Percentiles rank a stretch among this genome's conserved stretches.
Conservation (phyloP, 2,113 vertebrate species). For the Odontesthes bonariensis region DNA sequence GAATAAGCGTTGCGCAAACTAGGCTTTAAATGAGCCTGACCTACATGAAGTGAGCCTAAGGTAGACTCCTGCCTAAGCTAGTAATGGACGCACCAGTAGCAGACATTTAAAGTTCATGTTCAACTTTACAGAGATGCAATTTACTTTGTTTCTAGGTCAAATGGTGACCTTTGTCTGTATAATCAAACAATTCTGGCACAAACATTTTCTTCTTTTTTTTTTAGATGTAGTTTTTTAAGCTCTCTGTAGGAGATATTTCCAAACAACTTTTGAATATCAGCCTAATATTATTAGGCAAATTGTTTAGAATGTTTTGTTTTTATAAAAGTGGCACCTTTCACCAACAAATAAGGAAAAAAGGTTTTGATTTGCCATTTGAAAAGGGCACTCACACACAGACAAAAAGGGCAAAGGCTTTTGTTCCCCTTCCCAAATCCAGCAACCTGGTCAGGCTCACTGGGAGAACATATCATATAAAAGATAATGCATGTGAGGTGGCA, state of each 20-base stretch:
- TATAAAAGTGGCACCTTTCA: background rate
- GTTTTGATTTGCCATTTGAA: slow-evolving; percentile 55
- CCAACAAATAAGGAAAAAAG: slow-evolving; percentile 17
- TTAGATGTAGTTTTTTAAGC: too few species aligned
- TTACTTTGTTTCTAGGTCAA: too few species aligned
- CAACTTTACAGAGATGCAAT: too few species aligned
- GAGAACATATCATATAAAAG: slow-evolving; percentile 23
- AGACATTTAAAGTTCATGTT: too few species aligned
- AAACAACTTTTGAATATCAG: background rate
- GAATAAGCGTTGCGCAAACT: background rate
- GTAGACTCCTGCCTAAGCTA: background rate
- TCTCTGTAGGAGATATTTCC: background rate
- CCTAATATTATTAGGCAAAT: background rate
- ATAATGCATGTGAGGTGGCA: slow-evolving; percentile 45
- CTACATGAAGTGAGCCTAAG: slow-evolving; percentile 1
- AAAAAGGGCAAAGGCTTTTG: slow-evolving; percentile 43
- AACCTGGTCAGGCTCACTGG: background rate
- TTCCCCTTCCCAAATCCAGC: background rate
- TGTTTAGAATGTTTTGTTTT: background rate
- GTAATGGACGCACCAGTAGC: background rate
- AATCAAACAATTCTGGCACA: too few species aligned
- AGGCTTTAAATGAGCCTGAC: slow-evolving; percentile 10
- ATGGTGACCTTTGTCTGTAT: too few species aligned
- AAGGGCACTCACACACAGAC: slow-evolving; percentile 47
- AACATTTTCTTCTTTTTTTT: too few species aligned